These are phyloP conservation scores for Vanessa cardui DNA, from an alignment of 2,888 invertebrate species.

Conservation along the genomic window DNA sequence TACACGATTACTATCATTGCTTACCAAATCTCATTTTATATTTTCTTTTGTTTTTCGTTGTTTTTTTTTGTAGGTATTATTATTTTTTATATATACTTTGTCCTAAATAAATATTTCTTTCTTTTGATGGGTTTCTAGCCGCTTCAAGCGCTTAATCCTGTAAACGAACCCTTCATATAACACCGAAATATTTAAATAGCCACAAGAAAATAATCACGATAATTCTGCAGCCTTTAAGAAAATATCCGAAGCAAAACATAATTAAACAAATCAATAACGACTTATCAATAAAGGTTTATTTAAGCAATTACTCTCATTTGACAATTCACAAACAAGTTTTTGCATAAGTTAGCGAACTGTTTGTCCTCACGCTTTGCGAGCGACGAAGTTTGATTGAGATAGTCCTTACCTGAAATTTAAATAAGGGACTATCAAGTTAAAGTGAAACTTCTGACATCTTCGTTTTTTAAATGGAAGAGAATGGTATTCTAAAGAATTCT, in stretches of 20 bases:
- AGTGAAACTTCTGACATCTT: slow-evolving; percentile 62
- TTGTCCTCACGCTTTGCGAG: slow-evolving; percentile 53
- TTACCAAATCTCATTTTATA: too few species aligned
- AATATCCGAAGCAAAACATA: too few species aligned
- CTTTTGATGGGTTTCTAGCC: too few species aligned
- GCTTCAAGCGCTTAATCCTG: too few species aligned
- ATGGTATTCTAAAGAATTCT: background rate
- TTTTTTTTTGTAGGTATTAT: too few species aligned
- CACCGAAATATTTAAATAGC: too few species aligned
- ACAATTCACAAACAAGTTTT: slow-evolving; percentile 42
- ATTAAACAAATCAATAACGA: too few species aligned
- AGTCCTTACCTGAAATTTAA: slow-evolving; percentile 66
- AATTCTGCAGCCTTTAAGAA: background rate
- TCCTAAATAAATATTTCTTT: too few species aligned
- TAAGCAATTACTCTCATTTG: slow-evolving; percentile 13
- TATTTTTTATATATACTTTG: too few species aligned
- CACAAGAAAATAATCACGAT: background rate
- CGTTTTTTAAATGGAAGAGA: slow-evolving; percentile 57
- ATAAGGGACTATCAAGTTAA: slow-evolving; percentile 59
- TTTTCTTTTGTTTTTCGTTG: too few species aligned
- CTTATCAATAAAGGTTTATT: background rate
- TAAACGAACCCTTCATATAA: too few species aligned
- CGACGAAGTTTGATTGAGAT: slow-evolving; percentile 71
- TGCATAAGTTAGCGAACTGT: slow-evolving; percentile 57
- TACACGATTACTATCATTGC: too few species aligned